Conservation (phyloP, 1,140 invertebrate species). For the Lordiphosa collinella region DNA sequence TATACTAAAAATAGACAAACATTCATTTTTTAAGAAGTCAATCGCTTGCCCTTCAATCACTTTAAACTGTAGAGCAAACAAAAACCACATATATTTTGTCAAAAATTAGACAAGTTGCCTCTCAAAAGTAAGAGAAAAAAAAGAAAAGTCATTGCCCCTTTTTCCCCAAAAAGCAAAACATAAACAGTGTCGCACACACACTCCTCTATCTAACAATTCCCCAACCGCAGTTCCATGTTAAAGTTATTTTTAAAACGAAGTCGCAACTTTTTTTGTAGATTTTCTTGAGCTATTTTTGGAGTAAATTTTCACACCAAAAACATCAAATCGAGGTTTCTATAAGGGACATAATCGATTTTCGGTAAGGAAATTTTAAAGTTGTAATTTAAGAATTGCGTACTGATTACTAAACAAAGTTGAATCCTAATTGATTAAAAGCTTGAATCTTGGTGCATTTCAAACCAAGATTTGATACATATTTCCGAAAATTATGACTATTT, state of each 20-base stretch:
- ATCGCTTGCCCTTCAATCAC: constrained; percentile 20
- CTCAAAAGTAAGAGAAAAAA: neutral
- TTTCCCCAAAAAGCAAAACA: constrained; percentile 34
- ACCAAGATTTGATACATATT: too few species aligned
- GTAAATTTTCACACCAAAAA: constrained; percentile 41
- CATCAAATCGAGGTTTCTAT: too few species aligned
- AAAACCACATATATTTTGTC: constrained; percentile 22
- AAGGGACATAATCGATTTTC: neutral
- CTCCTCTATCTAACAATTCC: constrained; percentile 1
- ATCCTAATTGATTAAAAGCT: constrained; percentile 22
- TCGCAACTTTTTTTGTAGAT: too few species aligned
- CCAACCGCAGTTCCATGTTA: constrained; percentile 5
- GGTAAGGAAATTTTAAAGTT: constrained; percentile 60
- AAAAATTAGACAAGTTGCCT: constrained; percentile 5
- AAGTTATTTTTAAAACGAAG: too few species aligned
- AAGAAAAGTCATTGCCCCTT: constrained; percentile 59
- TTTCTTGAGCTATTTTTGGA: neutral
- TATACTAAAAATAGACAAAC: neutral
- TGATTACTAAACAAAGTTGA: constrained; percentile 11
- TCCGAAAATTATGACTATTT: too few species aligned
- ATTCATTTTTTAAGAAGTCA: constrained; percentile 19
- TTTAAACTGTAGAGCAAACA: constrained; percentile 28
- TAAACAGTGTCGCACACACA: constrained; percentile 32
- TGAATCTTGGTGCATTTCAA: too few species aligned
- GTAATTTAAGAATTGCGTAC: constrained; percentile 18